Evolutionary conservation across 2,888 invertebrate species (phyloP).

Genomic region (Allophyes oxyacanthae): DNA sequence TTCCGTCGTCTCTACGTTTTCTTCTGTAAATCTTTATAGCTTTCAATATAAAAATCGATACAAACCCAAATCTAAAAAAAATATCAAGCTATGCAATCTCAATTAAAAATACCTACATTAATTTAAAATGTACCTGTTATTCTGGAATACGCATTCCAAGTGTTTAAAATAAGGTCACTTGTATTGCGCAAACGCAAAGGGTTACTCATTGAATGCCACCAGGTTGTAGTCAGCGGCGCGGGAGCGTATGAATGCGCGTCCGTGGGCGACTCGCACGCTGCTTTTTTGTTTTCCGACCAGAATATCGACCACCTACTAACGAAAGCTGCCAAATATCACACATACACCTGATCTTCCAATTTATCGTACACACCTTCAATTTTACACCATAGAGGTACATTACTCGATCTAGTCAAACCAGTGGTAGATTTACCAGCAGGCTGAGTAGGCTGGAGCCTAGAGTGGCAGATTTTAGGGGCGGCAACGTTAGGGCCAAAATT

Average conservation of each 20-base stretch:
- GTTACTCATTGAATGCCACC: conserved; percentile 78
- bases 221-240: conserved; percentile 69
- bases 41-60: too few species aligned
- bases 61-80: not conserved
- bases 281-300: conserved; percentile 73
- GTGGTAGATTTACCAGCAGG: too few species aligned
- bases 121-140: conserved; percentile 27
- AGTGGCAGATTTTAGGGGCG: too few species aligned
- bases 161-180: conserved; percentile 75
- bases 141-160: conserved; percentile 42
- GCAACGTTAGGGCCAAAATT: too few species aligned
- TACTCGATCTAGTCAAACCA: conserved; percentile 18
- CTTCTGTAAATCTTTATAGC: too few species aligned
- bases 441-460: too few species aligned
- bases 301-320: conserved; percentile 79
- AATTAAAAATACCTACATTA: conserved; percentile 17
- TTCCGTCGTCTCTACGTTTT: too few species aligned
- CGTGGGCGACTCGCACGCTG: conserved; percentile 67
- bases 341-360: conserved; percentile 49
- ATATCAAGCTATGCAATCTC: conserved; percentile 6
- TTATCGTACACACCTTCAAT: conserved; percentile 36
- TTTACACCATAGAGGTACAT: conserved; percentile 17
- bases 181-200: conserved; percentile 81
- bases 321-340: conserved; percentile 65
- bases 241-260: conserved; percentile 39